Conservation (phyloP, 1,140 invertebrate species). For the Heliconius nattereri region DNA sequence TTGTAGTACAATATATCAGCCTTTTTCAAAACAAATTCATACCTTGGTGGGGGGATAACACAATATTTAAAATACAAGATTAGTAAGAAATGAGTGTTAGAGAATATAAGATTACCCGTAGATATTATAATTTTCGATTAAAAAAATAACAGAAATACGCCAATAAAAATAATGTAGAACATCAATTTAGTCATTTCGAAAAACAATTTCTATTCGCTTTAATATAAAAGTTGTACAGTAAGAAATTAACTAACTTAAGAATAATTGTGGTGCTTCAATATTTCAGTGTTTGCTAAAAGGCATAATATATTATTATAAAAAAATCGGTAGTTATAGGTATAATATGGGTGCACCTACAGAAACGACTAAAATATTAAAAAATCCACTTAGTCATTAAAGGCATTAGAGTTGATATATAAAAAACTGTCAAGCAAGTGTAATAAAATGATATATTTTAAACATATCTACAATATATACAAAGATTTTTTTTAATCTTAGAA, state of each 20-base stretch:
- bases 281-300: slow-evolving; percentile 27
- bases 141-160: not conserved
- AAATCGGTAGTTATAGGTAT: slow-evolving; percentile 1
- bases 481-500: not conserved
- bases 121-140: not conserved
- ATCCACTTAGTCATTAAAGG: not conserved
- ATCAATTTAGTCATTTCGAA: not conserved
- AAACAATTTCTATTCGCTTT: slow-evolving; percentile 38
- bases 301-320: slow-evolving; percentile 14
- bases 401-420: not conserved
- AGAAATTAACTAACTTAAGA: slow-evolving; percentile 56
- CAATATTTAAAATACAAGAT: not conserved
- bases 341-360: not conserved
- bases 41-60: not conserved
- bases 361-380: not conserved
- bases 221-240: slow-evolving; percentile 69
- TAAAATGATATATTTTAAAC: not conserved
- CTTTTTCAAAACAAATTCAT: not conserved
- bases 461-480: not conserved
- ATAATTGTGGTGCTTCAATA: slow-evolving; percentile 54
- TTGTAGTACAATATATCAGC: too few relatives aligned
- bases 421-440: not conserved
- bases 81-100: not conserved
- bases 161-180: not conserved
- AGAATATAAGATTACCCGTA: not conserved